Conservation (phyloP, 1,140 invertebrate genomes). For the Octopus bimaculoides region DNA sequence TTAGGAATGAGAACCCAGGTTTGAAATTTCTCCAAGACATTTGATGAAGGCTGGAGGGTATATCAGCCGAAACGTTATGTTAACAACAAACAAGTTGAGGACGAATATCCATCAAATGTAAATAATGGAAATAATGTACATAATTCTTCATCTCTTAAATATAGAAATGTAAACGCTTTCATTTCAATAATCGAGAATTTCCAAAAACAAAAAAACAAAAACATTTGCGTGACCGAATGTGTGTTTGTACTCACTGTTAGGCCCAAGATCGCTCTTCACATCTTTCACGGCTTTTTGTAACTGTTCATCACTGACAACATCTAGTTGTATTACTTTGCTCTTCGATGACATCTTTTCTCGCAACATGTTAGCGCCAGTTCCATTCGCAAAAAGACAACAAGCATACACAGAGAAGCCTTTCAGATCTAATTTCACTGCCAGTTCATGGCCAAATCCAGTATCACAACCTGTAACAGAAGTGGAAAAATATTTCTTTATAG, state of each 20-base stretch:
- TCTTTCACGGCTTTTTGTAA: slow-evolving; percentile 35
- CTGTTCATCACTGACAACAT: slow-evolving; percentile 49
- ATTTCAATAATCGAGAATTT: too few relatives aligned
- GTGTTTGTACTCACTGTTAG: slow-evolving; percentile 28
- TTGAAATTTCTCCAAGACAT: too few relatives aligned
- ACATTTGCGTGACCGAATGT: background rate
- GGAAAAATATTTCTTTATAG: too few relatives aligned
- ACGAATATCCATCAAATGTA: too few relatives aligned
- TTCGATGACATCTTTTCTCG: slow-evolving; percentile 40
- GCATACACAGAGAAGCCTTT: slow-evolving; percentile 62
- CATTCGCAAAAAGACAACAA: slow-evolving; percentile 65
- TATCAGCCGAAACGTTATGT: too few relatives aligned
- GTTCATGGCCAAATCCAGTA: slow-evolving; percentile 47
- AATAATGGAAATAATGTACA: too few relatives aligned
- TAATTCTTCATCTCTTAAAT: too few relatives aligned
- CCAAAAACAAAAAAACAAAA: background rate
- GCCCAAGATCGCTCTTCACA: slow-evolving; percentile 41
- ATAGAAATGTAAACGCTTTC: too few relatives aligned
- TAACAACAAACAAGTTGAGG: too few relatives aligned
- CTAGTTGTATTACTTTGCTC: slow-evolving; percentile 41
- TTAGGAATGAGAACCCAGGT: too few relatives aligned
- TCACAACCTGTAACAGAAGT: slow-evolving; percentile 43
- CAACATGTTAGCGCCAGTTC: slow-evolving; percentile 54
- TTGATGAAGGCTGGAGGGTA: too few relatives aligned
- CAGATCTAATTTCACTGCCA: slow-evolving; percentile 53